Conservation (phyloP, 2,797 vertebrate genomes). For the Typhlichthys eigenmanni region DNA sequence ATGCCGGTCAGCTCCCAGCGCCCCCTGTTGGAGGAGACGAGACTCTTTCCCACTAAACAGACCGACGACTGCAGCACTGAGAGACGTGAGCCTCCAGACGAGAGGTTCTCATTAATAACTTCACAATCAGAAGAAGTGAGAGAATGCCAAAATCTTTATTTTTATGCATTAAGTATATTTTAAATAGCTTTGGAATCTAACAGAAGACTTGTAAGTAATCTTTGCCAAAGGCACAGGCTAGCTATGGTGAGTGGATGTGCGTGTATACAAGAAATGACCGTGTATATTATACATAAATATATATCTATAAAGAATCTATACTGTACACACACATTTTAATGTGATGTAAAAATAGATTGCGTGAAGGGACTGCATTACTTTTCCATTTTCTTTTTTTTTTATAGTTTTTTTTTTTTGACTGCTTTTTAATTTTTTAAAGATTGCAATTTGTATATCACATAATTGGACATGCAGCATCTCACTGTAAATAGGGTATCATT, state of each 20-base stretch:
- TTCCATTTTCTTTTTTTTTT: constrained; percentile 45
- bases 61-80: constrained; percentile 70
- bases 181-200: constrained; percentile 97
- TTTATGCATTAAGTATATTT: constrained; percentile 99
- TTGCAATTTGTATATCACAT: constrained; percentile 74
- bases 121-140: constrained; percentile 75
- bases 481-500: constrained; percentile 86
- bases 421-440: constrained; percentile 48
- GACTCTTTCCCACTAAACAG: constrained; percentile 32
- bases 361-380: constrained; percentile 76
- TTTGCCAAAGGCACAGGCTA: constrained; percentile 97
- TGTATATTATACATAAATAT: constrained; percentile 78
- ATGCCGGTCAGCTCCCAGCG: constrained; percentile 33
- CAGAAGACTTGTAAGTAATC: constrained; percentile 97
- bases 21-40: constrained; percentile 50
- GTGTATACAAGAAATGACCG: constrained; percentile 74
- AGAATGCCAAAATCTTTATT: constrained; percentile 99
- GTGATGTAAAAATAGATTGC: constrained; percentile 82
- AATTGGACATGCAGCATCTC: constrained; percentile 74
- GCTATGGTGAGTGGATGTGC: constrained; percentile 76
- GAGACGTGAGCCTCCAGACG: constrained; percentile 83
- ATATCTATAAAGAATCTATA: constrained; percentile 74
- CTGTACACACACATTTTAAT: constrained; percentile 90
- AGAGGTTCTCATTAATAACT: constrained; percentile 80
- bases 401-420: constrained; percentile 28